Evolutionary conservation across 2,797 vertebrate species (phyloP).

Genomic region (Hapalemur alaotrensis): DNA sequence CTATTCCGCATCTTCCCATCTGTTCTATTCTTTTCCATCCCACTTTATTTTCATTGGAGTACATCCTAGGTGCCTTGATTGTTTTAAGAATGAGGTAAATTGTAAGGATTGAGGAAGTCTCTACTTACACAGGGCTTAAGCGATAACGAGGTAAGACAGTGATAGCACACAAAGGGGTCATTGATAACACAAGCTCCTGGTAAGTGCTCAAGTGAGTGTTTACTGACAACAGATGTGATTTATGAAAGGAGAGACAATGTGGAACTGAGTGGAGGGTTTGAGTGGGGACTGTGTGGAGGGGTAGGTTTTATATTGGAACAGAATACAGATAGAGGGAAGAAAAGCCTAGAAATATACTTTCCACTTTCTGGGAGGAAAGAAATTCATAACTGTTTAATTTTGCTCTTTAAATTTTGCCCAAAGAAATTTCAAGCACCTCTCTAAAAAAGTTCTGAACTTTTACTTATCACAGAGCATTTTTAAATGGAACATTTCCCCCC

Average conservation of each 20-base stretch:
- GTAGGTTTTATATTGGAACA: background rate
- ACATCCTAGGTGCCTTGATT: background rate
- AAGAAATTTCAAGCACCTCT: slow-evolving; percentile 53
- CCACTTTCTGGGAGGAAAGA: background rate
- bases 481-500: slow-evolving; percentile 28
- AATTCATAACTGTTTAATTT: slow-evolving; percentile 40
- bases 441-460: slow-evolving; percentile 35
- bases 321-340: background rate
- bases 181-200: background rate
- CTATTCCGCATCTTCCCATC: background rate
- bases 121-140: background rate
- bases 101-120: slow-evolving; percentile 25
- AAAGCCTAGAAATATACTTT: background rate
- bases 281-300: background rate
- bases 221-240: background rate
- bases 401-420: slow-evolving; percentile 47
- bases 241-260: background rate
- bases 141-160: background rate
- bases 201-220: background rate
- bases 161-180: background rate
- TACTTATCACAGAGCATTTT: slow-evolving; percentile 49
- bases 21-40: background rate
- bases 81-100: background rate
- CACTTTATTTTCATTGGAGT: background rate
- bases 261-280: background rate